Percentiles rank a stretch among this genome's conserved stretches.
Evolutionary conservation across 2,797 vertebrate species (phyloP).

Genomic region (Darevskia nairensis): DNA sequence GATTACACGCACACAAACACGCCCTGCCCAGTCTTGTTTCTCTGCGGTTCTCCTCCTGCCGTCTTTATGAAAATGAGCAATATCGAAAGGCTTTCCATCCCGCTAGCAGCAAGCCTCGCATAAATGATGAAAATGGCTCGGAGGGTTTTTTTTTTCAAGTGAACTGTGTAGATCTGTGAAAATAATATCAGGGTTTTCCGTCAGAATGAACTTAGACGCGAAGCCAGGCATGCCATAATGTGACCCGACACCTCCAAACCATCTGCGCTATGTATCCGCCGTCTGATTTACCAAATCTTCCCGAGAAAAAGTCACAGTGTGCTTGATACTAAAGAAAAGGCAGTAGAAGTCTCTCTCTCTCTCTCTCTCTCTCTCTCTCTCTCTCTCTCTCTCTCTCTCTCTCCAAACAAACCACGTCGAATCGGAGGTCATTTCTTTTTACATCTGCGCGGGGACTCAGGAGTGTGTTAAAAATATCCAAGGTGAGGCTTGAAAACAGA

Average conservation of each 20-base stretch:
- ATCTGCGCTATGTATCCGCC: slow-evolving; percentile 99
- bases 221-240: slow-evolving; percentile 96
- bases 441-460: background rate
- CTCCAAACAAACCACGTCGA: background rate
- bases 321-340: slow-evolving; percentile 92
- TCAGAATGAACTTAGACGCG: slow-evolving; percentile 95
- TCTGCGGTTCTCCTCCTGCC: slow-evolving; percentile 65
- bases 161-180: slow-evolving; percentile 88
- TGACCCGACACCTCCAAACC: slow-evolving; percentile 98
- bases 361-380: background rate
- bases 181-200: slow-evolving; percentile 98
- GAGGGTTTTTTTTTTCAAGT: slow-evolving; percentile 82
- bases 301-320: slow-evolving; percentile 90
- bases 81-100: slow-evolving; percentile 87
- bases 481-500: background rate
- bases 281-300: slow-evolving; percentile 95
- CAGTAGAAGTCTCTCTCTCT: slow-evolving; percentile 62
- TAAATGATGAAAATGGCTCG: slow-evolving; percentile 90
- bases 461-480: background rate
- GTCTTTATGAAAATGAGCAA: slow-evolving; percentile 84
- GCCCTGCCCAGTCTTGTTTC: slow-evolving; percentile 1
- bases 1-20: background rate
- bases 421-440: slow-evolving; percentile 59
- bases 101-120: slow-evolving; percentile 83
- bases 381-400: background rate